Evolutionary conservation across 2,888 invertebrate genomes (phyloP).

Genomic region (Cosmia trapezina): DNA sequence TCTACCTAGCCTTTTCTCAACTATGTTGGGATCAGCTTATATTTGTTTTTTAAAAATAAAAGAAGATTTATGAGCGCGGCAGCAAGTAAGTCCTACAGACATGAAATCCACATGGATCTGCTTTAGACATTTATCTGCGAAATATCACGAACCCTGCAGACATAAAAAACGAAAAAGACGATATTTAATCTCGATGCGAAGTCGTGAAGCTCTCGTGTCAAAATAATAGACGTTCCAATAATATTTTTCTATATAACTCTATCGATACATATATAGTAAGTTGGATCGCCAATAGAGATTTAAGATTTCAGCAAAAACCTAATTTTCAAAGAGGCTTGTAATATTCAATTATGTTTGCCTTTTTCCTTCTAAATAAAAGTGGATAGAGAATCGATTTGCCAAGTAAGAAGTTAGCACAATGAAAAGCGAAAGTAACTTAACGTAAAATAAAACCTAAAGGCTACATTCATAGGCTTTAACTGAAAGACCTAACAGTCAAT

Average conservation of each 20-base stretch:
- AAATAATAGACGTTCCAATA: constrained; percentile 11
- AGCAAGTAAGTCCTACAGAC: neutral
- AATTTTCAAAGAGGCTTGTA: neutral
- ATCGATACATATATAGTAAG: neutral
- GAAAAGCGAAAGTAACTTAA: constrained; percentile 32
- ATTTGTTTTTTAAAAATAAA: constrained; percentile 18
- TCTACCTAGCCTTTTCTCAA: too few species aligned
- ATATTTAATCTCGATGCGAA: constrained; percentile 22
- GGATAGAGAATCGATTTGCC: constrained; percentile 15
- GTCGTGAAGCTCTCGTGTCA: neutral
- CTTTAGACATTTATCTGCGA: constrained; percentile 3
- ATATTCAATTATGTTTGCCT: constrained; percentile 17
- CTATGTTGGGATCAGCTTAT: too few species aligned
- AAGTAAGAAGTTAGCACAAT: constrained; percentile 7
- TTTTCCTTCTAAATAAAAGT: constrained; percentile 4
- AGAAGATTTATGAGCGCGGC: neutral
- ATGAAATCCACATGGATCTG: neutral
- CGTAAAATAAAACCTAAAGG: constrained; percentile 26
- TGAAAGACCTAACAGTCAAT: constrained; percentile 9
- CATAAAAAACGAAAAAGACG: constrained; percentile 7
- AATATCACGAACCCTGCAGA: constrained; percentile 2
- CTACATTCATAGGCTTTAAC: constrained; percentile 12
- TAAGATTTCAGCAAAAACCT: neutral
- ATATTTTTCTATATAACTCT: neutral
- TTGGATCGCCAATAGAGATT: neutral